Evolutionary conservation across 2,797 vertebrate species (phyloP).

Genomic region (Heterohyrax brucei): DNA sequence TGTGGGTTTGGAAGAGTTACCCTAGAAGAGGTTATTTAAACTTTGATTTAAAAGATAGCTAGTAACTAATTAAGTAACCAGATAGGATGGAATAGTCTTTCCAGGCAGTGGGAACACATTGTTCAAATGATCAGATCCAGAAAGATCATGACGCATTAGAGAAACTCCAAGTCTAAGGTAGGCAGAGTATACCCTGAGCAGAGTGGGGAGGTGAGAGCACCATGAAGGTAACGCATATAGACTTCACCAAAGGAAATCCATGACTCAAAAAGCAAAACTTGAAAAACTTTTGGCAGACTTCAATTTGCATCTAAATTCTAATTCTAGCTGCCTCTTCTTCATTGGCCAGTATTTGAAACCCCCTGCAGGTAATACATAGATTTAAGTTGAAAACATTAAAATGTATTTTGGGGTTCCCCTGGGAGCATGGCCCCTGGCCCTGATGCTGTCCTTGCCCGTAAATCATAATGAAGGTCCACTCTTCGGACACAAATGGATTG

Average conservation of each 20-base stretch:
- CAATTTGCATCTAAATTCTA: not conserved
- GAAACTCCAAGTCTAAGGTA: not conserved
- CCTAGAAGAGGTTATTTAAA: not conserved
- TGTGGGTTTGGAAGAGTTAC: not conserved
- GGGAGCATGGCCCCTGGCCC: too few species aligned
- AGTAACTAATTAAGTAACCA: not conserved
- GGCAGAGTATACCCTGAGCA: not conserved
- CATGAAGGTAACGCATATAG: not conserved
- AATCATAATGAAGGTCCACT: too few species aligned
- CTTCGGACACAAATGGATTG: too few species aligned
- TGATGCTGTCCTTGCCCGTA: too few species aligned
- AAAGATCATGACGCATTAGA: not conserved
- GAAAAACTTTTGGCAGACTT: not conserved
- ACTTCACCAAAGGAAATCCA: not conserved
- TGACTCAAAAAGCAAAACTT: conserved; percentile 19
- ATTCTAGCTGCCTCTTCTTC: not conserved
- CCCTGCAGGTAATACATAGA: not conserved
- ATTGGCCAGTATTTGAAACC: not conserved
- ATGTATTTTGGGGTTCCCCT: not conserved
- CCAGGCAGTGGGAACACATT: not conserved
- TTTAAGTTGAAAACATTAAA: conserved; percentile 46
- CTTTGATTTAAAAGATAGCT: not conserved
- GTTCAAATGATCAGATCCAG: not conserved
- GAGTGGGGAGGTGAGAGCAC: not conserved
- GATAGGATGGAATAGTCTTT: not conserved